Evolutionary conservation across 1,140 invertebrate species (phyloP).

Genomic region (Drosophila truncata): DNA sequence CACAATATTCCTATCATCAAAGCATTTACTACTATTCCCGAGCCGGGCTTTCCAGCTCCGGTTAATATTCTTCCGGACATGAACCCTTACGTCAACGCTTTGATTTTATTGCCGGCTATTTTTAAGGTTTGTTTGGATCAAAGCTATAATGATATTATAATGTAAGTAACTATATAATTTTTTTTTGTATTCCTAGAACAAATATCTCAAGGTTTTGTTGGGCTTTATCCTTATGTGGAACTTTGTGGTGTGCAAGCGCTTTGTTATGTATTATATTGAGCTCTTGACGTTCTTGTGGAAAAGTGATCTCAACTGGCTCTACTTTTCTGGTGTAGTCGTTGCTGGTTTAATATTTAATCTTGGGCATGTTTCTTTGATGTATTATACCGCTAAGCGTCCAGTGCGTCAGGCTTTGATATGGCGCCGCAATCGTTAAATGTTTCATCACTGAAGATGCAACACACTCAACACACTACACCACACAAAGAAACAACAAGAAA

Average conservation of each 20-base stretch:
- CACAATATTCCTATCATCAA: not conserved
- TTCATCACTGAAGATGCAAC: no score
- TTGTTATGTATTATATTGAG: not conserved
- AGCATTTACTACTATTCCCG: accelerated
- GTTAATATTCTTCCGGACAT: not conserved
- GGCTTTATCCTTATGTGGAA: not conserved
- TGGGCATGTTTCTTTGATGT: not conserved
- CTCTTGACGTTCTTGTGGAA: not conserved
- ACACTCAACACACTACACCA: no score
- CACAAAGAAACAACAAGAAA: not conserved
- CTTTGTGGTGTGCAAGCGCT: not conserved
- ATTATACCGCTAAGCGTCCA: not conserved
- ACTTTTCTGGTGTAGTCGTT: not conserved
- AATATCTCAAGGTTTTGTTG: not conserved
- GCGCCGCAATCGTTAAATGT: not conserved
- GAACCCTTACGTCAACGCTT: not conserved
- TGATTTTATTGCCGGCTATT: not conserved
- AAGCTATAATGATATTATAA: not conserved
- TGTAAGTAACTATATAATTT: not conserved
- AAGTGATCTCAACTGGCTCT: not conserved
- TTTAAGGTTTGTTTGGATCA: not conserved
- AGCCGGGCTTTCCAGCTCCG: not conserved
- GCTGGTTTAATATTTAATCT: accelerated
- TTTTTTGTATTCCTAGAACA: not conserved
- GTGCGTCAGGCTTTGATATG: not conserved